Evolutionary conservation across 2,888 invertebrate genomes (phyloP), one percentile per base, ranked within the genome.

Genomic region (Pseudococcus viburni): DNA sequence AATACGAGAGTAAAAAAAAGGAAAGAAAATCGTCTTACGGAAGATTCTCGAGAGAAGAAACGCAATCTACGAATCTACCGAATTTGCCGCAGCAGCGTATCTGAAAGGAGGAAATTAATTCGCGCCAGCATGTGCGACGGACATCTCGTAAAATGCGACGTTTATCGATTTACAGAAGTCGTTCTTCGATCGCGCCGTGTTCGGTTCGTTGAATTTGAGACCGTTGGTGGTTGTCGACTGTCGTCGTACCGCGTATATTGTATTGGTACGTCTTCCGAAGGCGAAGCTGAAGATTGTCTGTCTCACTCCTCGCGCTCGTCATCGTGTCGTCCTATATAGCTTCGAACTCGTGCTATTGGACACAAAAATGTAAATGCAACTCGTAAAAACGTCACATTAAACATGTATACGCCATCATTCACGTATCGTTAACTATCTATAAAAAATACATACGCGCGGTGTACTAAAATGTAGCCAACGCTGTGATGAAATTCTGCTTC

Each of bases 381-480:
- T 73, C 73, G 73, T 73, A 73, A 73, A 73, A 73, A 73, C 73
- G 73, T 73, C 73, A 73, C 73, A 73, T 73, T 73, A 73, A 73
- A 73, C 73, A 33, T 64, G 64, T 64, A 73, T 73, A 39, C 73
- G 33, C 33, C 73, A 73, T 73, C 73, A 73, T 73, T 73, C 73
- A 73, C 73, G 73, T 73, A 73, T 73, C 73, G 73, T 73, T 64
- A 64, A 64, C 64, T 64, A 64, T 64, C 64, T 64, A 64, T 64
- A 59, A 51, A 51, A 51, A 15, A 55, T n/a, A n/a, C 9, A n/a
- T n/a, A n/a, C 15, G 15, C n/a, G 55, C n/a, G 5, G n/a, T 42
- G 8, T 55, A 55, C 55, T 55, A 55, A 55, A 55, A 55, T 55
- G n/a, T n/a, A 55, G 15, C n/a, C 5, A 55, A 55, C n/a, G 55